Base-by-base conservation (phyloP, 23 tunicate genomes). In the Aplidium turbinatum region DNA sequence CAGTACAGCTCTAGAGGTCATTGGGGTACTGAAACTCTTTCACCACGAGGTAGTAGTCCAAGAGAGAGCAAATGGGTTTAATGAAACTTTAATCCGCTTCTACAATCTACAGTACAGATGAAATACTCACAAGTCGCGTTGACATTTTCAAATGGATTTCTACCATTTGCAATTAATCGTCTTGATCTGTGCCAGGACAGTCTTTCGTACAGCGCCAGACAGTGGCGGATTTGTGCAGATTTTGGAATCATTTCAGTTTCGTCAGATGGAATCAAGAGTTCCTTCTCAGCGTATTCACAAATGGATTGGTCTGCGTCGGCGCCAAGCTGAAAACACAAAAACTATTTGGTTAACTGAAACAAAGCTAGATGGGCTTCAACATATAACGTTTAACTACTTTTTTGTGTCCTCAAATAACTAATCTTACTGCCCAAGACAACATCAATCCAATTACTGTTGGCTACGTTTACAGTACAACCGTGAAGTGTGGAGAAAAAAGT, bases 161-260 rank as follows among this genome's bases (percentile, higher is more conserved):
- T 70, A 19, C 83, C 85, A 33, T 66, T 70, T 25, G 11, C 9
- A 4, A 75, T 31, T 20, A 79, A 58, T 4, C 67, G 70, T 36
- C 61, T 48, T 28, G 93, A 40, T 79, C 83, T 86, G 46, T 86
- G 93, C 93, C 93, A 86, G 0, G 93, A 86, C n/a, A 86, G 46
- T 26, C 83, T 68, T 29, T 71, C 61, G 39, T 60, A 86, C 4
- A 86, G 65, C 5, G 93, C 57, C 57, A 86, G 26, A 21, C 51
- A 56, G 52, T 86, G 85, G 11, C 57, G 38, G 31, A 86, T 72
- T 39, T 75, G 77, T 1, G 79, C 80, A 11, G 83, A 47, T 33
- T 55, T 58, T 29, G 93, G 93, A 61, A 86, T 78, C 47, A 83
- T 56, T 9, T 54, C 31, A 19, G 79, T 81, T n/a, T 80, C 66